Evolutionary conservation across 2,113 vertebrate species (phyloP), one percentile per base, ranked within the genome.

Genomic region (Lynx canadensis): DNA sequence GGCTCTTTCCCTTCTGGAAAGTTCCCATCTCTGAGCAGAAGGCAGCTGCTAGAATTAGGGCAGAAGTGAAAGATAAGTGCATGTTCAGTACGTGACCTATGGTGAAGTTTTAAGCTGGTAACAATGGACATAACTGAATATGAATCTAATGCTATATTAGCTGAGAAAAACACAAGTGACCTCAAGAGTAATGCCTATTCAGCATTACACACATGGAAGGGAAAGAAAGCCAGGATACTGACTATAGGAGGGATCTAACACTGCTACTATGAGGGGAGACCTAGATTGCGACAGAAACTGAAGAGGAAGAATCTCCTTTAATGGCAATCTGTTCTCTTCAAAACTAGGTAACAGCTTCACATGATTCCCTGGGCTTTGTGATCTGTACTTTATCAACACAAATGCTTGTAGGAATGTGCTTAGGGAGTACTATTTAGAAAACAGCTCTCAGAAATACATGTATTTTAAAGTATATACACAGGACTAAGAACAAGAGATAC

Each of bases 11-110:
- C 69, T 85, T 84, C 10, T 48, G 87, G 71, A 66, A 91, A 84
- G n/a, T 68, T 96, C 16, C 80, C 50, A 55, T 81, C 48, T 71
- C 63, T 63, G 66, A 90, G 90, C 63, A 95, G 84, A 96, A 96
- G 83, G 74, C 52, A 88, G 36, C 45, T 96, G 57, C n/a, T 38
- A 41, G 79, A 90, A 27, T 73, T 38, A 74, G 76, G 60, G 69
- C 18, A 65, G 71, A 96, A 88, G 41, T 31, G 66, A 92, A 18
- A 92, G 50, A 79, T 10, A 50, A 0, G 33, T 25, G 31, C 38
- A 50, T 45, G 27, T 81, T 65, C 78, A 80, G 25, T 18, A 27
- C 23, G 76, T 2, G 9, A 48, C 45, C 57, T 96, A 23, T 48
- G 36, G 23, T 78, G 18, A 11, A 50, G 36, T n/a, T 76, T 93